Conservation (phyloP, 2,797 vertebrate species). For the Prunella strophiata region DNA sequence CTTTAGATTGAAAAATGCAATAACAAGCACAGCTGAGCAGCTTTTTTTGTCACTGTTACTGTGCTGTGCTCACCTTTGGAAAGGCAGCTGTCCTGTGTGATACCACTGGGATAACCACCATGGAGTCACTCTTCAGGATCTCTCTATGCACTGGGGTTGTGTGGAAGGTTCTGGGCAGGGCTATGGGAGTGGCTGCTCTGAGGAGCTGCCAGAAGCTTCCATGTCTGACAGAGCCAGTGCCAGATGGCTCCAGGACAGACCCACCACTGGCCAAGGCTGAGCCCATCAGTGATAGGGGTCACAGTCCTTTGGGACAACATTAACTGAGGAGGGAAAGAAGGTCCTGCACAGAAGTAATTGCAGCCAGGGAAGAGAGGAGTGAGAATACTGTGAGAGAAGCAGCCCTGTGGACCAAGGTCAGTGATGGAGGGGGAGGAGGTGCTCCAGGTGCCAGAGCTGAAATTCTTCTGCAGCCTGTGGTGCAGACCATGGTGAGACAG, state of each 20-base stretch:
- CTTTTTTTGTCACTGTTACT: not conserved
- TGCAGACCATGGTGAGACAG: too few relatives aligned
- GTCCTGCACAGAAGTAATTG: not conserved
- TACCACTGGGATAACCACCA: not conserved
- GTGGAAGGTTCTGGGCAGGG: not conserved
- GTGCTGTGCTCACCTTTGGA: not conserved
- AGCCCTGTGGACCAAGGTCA: not conserved
- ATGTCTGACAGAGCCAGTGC: fast-evolving
- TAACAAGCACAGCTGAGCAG: not conserved
- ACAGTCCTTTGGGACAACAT: fast-evolving
- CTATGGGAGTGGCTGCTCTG: not conserved
- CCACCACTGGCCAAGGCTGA: not conserved
- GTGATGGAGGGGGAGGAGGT: not conserved
- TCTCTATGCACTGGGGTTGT: not conserved
- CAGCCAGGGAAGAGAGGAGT: not conserved
- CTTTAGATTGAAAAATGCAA: not conserved
- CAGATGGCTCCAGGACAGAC: not conserved
- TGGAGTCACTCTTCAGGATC: too few relatives aligned
- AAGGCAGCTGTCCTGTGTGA: not conserved
- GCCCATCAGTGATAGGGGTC: fast-evolving
- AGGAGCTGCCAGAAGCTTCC: not conserved
- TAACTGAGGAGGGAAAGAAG: too few relatives aligned
- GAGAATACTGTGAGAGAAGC: fast-evolving
- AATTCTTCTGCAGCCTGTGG: fast-evolving
- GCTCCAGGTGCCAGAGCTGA: not conserved